phyloP scores from a whole-genome alignment of 2,113 vertebrate species.

The Barbus barbus region DNA sequence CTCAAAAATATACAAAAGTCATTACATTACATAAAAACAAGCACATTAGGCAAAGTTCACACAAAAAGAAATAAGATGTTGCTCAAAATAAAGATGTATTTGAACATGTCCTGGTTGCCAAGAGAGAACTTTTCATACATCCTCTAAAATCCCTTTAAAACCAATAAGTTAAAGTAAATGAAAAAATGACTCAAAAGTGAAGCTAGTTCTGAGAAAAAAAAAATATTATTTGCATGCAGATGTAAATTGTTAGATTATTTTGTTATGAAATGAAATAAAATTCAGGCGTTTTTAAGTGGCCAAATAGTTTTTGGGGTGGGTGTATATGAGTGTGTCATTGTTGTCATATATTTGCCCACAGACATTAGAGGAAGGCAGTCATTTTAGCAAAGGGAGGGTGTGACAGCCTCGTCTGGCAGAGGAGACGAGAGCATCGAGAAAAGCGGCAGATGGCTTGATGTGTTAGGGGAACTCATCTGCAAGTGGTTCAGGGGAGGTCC shows the following conservation, averaged over 20 bases:
- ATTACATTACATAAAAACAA: background rate
- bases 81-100: background rate
- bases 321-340: constrained; percentile 45
- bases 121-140: background rate
- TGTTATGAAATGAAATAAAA: constrained; percentile 49
- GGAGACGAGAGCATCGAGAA: constrained; percentile 24
- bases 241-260: background rate
- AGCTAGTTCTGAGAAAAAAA: background rate
- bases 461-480: constrained; percentile 48
- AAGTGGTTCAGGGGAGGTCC: constrained; percentile 45
- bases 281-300: constrained; percentile 9
- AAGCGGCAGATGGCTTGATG: constrained; percentile 51
- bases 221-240: background rate
- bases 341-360: background rate
- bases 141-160: background rate
- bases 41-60: background rate
- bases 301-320: constrained; percentile 24
- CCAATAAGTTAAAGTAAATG: background rate
- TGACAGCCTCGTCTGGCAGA: constrained; percentile 38
- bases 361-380: constrained; percentile 33
- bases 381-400: constrained; percentile 37
- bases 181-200: background rate
- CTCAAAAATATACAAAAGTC: background rate
- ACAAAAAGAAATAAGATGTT: background rate
- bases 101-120: background rate